Conservation (phyloP, 2,797 vertebrate genomes). For the Coranthus polyacanthus region DNA sequence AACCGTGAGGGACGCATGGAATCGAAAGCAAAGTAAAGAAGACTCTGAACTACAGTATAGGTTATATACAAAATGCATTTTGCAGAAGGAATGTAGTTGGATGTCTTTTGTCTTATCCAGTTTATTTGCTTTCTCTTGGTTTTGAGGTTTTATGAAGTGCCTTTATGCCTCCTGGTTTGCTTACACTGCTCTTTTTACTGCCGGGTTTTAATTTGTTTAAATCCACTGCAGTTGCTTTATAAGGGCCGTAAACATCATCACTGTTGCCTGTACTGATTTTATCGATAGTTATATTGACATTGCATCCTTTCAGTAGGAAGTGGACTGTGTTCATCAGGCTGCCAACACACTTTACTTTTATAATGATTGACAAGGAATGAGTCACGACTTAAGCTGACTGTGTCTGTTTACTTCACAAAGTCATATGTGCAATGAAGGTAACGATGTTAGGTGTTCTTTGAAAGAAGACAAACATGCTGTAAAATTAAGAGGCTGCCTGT, state of each 20-base stretch:
- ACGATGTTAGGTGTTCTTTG: too few species aligned
- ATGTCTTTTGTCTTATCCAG: not conserved
- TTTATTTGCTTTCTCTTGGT: not conserved
- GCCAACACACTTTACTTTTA: not conserved
- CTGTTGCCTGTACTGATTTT: constrained; percentile 1
- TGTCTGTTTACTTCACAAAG: not conserved
- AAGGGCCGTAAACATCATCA: not conserved
- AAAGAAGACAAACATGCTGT: too few species aligned
- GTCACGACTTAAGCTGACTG: constrained; percentile 5
- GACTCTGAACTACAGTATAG: too few species aligned
- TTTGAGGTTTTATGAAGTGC: not conserved
- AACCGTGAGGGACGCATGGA: too few species aligned
- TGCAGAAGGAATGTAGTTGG: too few species aligned
- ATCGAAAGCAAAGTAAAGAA: too few species aligned
- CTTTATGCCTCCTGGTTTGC: not conserved
- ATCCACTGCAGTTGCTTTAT: constrained; percentile 6
- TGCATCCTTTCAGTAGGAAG: not conserved
- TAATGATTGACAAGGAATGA: constrained; percentile 45
- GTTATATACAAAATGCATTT: not conserved
- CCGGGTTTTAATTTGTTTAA: not conserved
- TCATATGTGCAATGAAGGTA: too few species aligned
- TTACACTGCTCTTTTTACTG: constrained; percentile 8
- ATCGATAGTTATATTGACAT: constrained; percentile 6
- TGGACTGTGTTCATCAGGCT: not conserved
- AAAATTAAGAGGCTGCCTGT: too few species aligned